These are phyloP conservation scores for Agrilus mali DNA, from an alignment of 2,888 invertebrate genomes.

Conservation along the genomic window DNA sequence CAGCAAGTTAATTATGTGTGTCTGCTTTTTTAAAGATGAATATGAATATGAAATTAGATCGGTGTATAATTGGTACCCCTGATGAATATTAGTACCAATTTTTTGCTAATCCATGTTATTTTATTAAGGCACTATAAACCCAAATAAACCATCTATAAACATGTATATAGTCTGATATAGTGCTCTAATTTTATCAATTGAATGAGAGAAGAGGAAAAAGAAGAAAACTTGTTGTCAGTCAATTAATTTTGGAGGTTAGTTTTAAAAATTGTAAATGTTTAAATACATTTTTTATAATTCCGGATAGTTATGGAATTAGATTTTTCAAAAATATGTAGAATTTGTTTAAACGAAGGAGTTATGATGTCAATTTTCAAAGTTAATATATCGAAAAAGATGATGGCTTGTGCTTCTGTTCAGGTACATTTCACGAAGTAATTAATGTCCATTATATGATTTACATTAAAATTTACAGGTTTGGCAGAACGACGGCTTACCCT, in stretches of 20 bases:
- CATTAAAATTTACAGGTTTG: constrained; percentile 26
- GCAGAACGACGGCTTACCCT: constrained; percentile 36
- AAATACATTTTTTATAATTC: neutral
- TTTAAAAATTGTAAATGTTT: constrained; percentile 1
- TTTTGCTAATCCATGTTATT: too few species aligned
- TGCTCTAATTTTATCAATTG: too few species aligned
- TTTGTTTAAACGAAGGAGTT: constrained; percentile 31
- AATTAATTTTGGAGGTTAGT: neutral
- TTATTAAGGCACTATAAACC: too few species aligned
- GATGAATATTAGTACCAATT: too few species aligned
- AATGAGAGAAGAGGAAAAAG: neutral
- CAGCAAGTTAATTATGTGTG: too few species aligned
- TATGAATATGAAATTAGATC: too few species aligned
- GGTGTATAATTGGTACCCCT: too few species aligned
- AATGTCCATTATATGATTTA: neutral
- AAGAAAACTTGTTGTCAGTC: too few species aligned
- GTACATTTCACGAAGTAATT: constrained; percentile 16
- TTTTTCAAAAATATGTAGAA: constrained; percentile 32
- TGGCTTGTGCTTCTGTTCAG: constrained; percentile 35
- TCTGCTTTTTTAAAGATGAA: too few species aligned
- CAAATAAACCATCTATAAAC: too few species aligned
- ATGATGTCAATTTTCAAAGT: constrained; percentile 37
- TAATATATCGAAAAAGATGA: constrained; percentile 34
- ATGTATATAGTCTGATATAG: too few species aligned
- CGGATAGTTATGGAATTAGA: constrained; percentile 22